phyloP scores from a whole-genome alignment of 2,888 invertebrate species.

The Mythimna ferrago region DNA sequence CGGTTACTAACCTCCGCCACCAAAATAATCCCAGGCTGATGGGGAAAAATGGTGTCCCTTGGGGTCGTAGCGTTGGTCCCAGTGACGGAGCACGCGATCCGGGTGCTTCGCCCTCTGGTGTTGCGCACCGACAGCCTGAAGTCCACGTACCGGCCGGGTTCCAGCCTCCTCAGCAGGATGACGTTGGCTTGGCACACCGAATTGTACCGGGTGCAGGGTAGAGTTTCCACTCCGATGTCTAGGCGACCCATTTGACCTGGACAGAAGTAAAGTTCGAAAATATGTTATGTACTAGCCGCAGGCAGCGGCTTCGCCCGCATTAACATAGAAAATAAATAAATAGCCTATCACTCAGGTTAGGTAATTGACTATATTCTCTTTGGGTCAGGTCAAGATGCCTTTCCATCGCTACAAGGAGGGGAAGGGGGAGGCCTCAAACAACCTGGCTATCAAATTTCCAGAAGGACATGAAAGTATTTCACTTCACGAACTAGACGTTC shows the following conservation, averaged over 20 bases:
- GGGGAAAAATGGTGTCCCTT: constrained; percentile 95
- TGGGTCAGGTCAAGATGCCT: too few relatives aligned
- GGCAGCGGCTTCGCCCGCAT: too few relatives aligned
- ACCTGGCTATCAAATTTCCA: too few relatives aligned
- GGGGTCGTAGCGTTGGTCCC: constrained; percentile 96
- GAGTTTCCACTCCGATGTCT: constrained; percentile 94
- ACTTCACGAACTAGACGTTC: too few relatives aligned
- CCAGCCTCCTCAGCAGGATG: constrained; percentile 93
- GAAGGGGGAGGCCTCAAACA: too few relatives aligned
- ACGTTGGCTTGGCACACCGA: constrained; percentile 97
- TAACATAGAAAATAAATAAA: too few relatives aligned
- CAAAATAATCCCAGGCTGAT: constrained; percentile 94
- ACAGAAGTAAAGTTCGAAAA: background rate
- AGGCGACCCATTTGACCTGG: constrained; percentile 93
- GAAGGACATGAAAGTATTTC: too few relatives aligned
- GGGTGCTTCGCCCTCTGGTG: constrained; percentile 94
- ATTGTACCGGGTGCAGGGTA: constrained; percentile 96
- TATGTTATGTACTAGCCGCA: too few relatives aligned
- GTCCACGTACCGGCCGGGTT: constrained; percentile 96
- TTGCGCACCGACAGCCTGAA: constrained; percentile 94
- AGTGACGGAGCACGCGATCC: constrained; percentile 94
- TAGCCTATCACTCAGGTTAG: too few relatives aligned
- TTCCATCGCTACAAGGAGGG: too few relatives aligned
- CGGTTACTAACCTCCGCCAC: constrained; percentile 92
- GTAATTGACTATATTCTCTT: too few relatives aligned